phyloP scores from a whole-genome alignment of 2,888 invertebrate species.

The Cenopis cana region DNA sequence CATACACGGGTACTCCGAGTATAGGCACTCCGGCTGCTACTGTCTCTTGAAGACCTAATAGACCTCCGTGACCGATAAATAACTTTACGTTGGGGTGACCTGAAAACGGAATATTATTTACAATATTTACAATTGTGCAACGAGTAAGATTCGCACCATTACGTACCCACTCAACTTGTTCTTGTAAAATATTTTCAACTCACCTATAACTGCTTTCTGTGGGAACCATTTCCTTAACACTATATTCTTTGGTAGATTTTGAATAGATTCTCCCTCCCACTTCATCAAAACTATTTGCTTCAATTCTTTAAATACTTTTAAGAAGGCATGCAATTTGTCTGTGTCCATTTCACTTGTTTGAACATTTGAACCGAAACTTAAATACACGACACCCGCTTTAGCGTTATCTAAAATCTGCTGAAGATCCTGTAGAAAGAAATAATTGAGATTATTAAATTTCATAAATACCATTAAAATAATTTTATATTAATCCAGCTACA shows the following conservation, averaged over 20 bases:
- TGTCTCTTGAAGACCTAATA: constrained; percentile 72
- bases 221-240: constrained; percentile 81
- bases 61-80: constrained; percentile 76
- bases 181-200: constrained; percentile 22
- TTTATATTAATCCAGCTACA: not conserved
- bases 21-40: constrained; percentile 71
- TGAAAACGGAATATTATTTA: constrained; percentile 45
- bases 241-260: constrained; percentile 70
- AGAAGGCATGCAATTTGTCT: constrained; percentile 52
- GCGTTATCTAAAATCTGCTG: constrained; percentile 56
- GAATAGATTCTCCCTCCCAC: constrained; percentile 71
- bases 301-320: constrained; percentile 71
- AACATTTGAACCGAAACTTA: constrained; percentile 63
- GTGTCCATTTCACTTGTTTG: constrained; percentile 54
- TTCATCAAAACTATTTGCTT: constrained; percentile 82
- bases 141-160: not conserved
- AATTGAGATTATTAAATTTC: not conserved
- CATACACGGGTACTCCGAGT: constrained; percentile 72
- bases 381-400: constrained; percentile 57
- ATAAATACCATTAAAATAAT: not conserved
- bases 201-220: constrained; percentile 77
- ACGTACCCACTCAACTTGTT: not conserved
- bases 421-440: constrained; percentile 54
- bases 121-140: not conserved
- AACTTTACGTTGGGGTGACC: constrained; percentile 72